Conservation (phyloP, 2,113 vertebrate genomes). For the Tragelaphus imberbis region DNA sequence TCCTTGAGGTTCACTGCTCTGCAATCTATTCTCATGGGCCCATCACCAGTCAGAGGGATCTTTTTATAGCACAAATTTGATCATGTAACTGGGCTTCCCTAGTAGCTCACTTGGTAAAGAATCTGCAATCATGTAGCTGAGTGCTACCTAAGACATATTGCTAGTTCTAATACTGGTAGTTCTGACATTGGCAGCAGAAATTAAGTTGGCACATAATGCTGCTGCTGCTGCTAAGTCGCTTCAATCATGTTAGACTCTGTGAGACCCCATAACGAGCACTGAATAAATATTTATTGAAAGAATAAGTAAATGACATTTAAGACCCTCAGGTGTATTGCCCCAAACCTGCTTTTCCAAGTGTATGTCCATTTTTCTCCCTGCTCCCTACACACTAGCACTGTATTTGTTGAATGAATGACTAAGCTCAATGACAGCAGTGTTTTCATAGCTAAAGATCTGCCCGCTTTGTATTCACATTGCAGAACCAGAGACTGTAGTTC, state of each 20-base stretch:
- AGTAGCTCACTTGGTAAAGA: background rate
- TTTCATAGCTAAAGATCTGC: background rate
- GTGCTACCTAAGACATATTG: background rate
- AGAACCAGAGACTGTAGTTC: background rate
- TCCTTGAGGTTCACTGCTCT: background rate
- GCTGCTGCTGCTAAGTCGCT: no score
- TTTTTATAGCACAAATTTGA: slow-evolving; percentile 4
- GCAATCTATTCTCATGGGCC: background rate
- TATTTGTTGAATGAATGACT: background rate
- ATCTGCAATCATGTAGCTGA: background rate
- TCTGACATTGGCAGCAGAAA: background rate
- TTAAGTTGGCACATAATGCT: background rate
- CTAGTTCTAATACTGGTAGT: background rate
- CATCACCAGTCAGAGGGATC: background rate
- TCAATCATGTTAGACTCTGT: no score
- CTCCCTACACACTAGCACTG: background rate
- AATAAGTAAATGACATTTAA: background rate
- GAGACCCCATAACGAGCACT: background rate
- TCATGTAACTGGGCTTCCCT: background rate
- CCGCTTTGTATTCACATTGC: background rate
- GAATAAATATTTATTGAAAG: background rate
- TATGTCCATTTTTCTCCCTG: background rate
- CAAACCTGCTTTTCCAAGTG: background rate
- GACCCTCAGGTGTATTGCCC: background rate
- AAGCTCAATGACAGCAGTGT: background rate